Percentiles rank a stretch among this genome's conserved stretches.
These are phyloP conservation scores for Polyommatus icarus DNA, from an alignment of 2,888 invertebrate species.

Conservation along the genomic window DNA sequence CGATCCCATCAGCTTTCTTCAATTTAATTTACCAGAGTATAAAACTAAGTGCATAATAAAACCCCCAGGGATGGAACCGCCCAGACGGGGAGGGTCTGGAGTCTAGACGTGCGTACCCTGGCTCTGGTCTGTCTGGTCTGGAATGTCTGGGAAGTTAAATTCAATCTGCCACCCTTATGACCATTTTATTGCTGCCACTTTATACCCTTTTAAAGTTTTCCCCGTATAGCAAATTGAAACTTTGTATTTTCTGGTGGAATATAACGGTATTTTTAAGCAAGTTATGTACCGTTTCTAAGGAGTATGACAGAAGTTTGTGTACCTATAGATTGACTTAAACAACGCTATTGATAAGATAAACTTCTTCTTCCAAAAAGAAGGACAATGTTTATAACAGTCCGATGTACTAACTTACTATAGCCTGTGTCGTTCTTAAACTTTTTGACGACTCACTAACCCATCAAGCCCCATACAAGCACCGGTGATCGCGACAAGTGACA, in stretches of 20 bases:
- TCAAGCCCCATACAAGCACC: too few relatives aligned
- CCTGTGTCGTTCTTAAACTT: too few relatives aligned
- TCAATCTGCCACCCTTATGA: neutral
- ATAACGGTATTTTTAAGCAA: neutral
- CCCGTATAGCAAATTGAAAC: neutral
- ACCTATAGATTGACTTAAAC: too few relatives aligned
- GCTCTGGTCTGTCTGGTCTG: conserved; percentile 1
- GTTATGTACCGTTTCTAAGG: neutral
- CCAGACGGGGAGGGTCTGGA: neutral
- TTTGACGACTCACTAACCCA: too few relatives aligned
- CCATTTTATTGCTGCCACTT: neutral
- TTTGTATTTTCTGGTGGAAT: neutral
- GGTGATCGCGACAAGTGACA: too few relatives aligned
- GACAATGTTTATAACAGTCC: too few relatives aligned
- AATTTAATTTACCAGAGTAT: conserved; percentile 10
- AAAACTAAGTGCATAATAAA: conserved; percentile 8
- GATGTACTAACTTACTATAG: too few relatives aligned
- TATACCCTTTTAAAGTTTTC: neutral
- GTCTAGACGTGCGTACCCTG: conserved; percentile 22
- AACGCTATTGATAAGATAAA: too few relatives aligned
- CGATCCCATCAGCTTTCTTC: neutral
- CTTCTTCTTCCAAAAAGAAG: too few relatives aligned
- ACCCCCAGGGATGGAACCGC: neutral
- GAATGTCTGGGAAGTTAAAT: conserved; percentile 6
- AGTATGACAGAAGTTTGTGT: too few relatives aligned